These are phyloP conservation scores for Herpetotheres cachinnans DNA, from an alignment of 2,113 vertebrate genomes.

Conservation along the genomic window DNA sequence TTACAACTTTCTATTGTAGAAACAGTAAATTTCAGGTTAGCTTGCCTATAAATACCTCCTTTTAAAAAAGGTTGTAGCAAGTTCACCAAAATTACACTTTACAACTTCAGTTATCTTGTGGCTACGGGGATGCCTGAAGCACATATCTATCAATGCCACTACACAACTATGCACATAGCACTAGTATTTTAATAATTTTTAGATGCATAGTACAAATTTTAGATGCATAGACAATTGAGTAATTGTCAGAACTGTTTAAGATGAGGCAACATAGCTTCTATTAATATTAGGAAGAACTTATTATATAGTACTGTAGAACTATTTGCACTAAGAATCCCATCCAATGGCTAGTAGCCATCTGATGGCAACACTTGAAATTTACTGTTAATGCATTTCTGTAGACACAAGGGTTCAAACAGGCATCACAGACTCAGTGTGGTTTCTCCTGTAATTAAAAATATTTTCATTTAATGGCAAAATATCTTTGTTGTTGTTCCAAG, in stretches of 20 bases:
- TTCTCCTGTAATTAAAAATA: conserved; percentile 42
- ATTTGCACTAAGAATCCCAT: not conserved
- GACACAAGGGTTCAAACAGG: not conserved
- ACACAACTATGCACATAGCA: not conserved
- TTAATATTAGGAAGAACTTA: not conserved
- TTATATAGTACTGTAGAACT: not conserved
- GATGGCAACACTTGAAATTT: not conserved
- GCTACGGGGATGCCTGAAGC: rapidly evolving
- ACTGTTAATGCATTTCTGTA: not conserved
- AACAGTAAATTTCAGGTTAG: not conserved
- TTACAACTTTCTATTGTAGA: not conserved
- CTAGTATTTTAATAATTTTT: not conserved
- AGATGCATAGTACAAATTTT: not conserved
- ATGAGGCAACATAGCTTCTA: not conserved
- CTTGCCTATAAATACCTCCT: not conserved
- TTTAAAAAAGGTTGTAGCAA: not conserved
- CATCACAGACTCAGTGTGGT: not conserved
- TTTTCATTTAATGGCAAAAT: conserved; percentile 40
- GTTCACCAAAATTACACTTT: not conserved
- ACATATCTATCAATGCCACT: not conserved
- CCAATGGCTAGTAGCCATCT: not conserved
- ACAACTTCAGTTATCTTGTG: not conserved
- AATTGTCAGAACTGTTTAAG: not conserved
- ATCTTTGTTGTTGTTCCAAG: conserved; percentile 50
- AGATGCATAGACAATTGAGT: not conserved